These are phyloP conservation scores for Poecilia wingei DNA, from an alignment of 2,797 vertebrate genomes.

Conservation along the genomic window DNA sequence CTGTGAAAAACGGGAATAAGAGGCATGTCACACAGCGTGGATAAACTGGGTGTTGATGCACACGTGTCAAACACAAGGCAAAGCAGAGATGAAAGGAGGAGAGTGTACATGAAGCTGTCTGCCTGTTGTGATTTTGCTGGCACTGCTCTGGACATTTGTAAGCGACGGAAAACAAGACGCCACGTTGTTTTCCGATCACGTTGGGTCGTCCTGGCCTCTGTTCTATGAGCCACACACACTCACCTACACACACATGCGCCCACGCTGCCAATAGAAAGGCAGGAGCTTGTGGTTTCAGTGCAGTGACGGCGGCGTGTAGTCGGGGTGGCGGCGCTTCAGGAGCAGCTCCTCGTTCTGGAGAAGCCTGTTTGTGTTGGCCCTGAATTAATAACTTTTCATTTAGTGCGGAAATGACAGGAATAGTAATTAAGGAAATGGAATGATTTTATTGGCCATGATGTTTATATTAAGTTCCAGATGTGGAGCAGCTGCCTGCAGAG, in stretches of 20 bases:
- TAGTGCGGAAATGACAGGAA: conserved; percentile 89
- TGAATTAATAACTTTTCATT: conserved; percentile 85
- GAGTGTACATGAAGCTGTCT: conserved; percentile 55
- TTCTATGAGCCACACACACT: conserved; percentile 30
- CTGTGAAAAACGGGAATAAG: conserved; percentile 5
- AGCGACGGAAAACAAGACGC: conserved; percentile 68
- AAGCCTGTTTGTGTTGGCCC: conserved; percentile 79
- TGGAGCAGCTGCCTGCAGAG: conserved; percentile 83
- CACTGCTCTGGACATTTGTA: conserved; percentile 58
- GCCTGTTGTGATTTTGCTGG: conserved; percentile 65
- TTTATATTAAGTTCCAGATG: conserved; percentile 90
- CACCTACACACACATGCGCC: conserved; percentile 25
- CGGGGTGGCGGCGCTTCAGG: conserved; percentile 72
- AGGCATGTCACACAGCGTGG: conserved; percentile 15
- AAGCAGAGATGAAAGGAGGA: conserved; percentile 14
- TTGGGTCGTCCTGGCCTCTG: conserved; percentile 50
- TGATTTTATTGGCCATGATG: conserved; percentile 85
- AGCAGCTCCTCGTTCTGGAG: conserved; percentile 69
- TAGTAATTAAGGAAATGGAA: conserved; percentile 90
- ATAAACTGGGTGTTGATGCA: conserved; percentile 14
- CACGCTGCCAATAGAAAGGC: conserved; percentile 47
- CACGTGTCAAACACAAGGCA: conserved; percentile 43
- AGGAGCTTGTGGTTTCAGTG: conserved; percentile 73
- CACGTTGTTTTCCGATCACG: conserved; percentile 70
- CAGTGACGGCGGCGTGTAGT: conserved; percentile 74